phyloP scores from a whole-genome alignment of 23 tunicate species.

The Halocynthia roretzi region DNA sequence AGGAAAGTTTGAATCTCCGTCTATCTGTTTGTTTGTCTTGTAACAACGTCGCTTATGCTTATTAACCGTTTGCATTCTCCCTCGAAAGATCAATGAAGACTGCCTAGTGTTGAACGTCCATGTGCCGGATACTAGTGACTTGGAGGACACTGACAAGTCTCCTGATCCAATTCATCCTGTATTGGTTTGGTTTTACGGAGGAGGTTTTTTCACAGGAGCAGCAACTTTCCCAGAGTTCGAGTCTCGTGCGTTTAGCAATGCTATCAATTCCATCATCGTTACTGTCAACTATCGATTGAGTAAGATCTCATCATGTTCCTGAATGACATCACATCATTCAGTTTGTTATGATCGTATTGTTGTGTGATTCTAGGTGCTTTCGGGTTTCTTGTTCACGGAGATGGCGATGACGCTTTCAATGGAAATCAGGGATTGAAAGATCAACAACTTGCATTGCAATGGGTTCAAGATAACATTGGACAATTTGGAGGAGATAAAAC shows the following conservation, averaged over 20 bases:
- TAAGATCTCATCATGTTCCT: background rate
- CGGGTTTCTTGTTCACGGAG: constrained; percentile 42
- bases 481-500: constrained; percentile 59
- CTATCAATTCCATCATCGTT: constrained; percentile 61
- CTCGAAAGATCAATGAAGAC: constrained; percentile 55
- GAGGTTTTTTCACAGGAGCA: constrained; percentile 64
- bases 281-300: constrained; percentile 83
- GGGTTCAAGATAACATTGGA: constrained; percentile 51
- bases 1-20: background rate
- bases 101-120: constrained; percentile 77
- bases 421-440: constrained; percentile 51
- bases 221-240: constrained; percentile 54
- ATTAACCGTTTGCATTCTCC: no score
- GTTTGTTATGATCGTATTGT: no score
- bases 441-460: constrained; percentile 45
- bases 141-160: constrained; percentile 28
- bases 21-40: background rate
- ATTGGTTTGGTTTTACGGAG: constrained; percentile 96
- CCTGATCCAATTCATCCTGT: constrained; percentile 55
- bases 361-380: constrained; percentile 21
- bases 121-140: constrained; percentile 45
- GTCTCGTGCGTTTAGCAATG: constrained; percentile 57
- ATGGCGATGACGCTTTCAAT: constrained; percentile 3
- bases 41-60: background rate
- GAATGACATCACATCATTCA: no score